Evolutionary conservation across 2,888 invertebrate genomes (phyloP), one percentile per base, ranked within the genome.

Genomic region (Calameuta idolon): DNA sequence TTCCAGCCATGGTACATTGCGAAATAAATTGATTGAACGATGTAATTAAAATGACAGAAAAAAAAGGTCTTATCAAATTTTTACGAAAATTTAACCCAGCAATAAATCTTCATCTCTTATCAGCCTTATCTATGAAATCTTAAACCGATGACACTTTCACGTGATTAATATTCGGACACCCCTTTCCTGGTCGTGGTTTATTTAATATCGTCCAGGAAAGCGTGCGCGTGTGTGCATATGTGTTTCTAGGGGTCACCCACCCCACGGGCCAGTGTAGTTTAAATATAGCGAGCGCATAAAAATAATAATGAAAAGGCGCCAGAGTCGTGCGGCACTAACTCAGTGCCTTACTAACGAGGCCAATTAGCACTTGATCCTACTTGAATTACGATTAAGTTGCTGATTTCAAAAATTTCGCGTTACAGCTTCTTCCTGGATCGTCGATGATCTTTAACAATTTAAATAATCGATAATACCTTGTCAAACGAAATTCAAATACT

Each of bases 281-380:
- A 71, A 71, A 71, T 71, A 71, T 71, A 71, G 71, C 15, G 31
- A 33, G 71, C 31, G 73, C 34, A 76, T 76, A 79, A 77, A 82
- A 83, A 81, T 83, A 80, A 79, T 83, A 86, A 88, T 86, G 85
- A 82, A 83, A 86, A 84, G 85, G 84, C 86, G 83, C 84, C 82
- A 81, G 73, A 79, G 80, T 77, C 69, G 68, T 71, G 79, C 55
- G 81, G 76, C 78, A 80, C 74, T 77, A 79, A 84, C 80, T 84
- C 81, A 75, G 55, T 81, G 79, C 77, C 79, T 81, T 82, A 83
- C 83, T 81, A 85, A 86, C 85, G 84, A 86, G 87, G 86, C 87
- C 87, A 87, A 89, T 88, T 88, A 88, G 80, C 85, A 88, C 86
- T 89, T 88, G 89, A 87, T 87, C 87, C 85, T 85, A 80, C 83